Percentiles rank a stretch among this genome's conserved stretches.
These are phyloP conservation scores for Cataglyphis altisquamis DNA, from an alignment of 2,888 invertebrate species.

Conservation along the genomic window DNA sequence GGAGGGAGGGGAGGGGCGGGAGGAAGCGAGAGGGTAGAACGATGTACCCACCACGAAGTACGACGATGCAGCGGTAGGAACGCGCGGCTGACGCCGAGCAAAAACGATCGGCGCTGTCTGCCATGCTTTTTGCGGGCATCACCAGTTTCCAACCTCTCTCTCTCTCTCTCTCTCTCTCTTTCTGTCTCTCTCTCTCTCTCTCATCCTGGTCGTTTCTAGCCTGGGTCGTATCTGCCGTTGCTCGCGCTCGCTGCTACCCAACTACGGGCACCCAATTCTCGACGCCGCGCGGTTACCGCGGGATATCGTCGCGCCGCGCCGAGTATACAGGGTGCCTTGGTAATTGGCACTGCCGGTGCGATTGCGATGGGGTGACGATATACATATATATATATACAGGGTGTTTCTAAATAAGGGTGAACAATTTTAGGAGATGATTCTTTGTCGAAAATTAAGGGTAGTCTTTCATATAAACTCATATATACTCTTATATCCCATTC, in stretches of 20 bases:
- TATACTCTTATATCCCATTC: too few species aligned
- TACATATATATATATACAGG: not conserved
- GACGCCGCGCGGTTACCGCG: slow-evolving; percentile 75
- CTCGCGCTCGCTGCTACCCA: slow-evolving; percentile 68
- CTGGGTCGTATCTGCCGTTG: slow-evolving; percentile 73
- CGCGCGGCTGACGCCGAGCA: slow-evolving; percentile 85
- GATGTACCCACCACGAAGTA: slow-evolving; percentile 84
- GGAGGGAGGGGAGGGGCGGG: slow-evolving; percentile 74
- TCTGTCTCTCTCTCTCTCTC: slow-evolving; percentile 65
- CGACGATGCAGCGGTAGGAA: slow-evolving; percentile 83
- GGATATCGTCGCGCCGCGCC: slow-evolving; percentile 55
- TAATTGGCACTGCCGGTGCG: slow-evolving; percentile 32
- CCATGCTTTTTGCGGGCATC: slow-evolving; percentile 86
- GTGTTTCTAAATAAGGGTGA: not conserved
- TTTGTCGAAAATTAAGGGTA: too few species aligned
- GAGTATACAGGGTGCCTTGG: slow-evolving; percentile 52
- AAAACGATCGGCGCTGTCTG: slow-evolving; percentile 86
- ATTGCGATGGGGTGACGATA: not conserved
- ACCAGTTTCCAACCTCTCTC: slow-evolving; percentile 85
- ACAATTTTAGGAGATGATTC: too few species aligned
- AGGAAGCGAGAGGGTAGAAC: slow-evolving; percentile 74
- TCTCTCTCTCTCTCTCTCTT: slow-evolving; percentile 62
- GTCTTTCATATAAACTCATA: too few species aligned
- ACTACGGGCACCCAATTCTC: slow-evolving; percentile 74
- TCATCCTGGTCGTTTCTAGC: slow-evolving; percentile 77